These are phyloP conservation scores for Cygnus atratus DNA, from an alignment of 2,113 vertebrate genomes.

Conservation along the genomic window DNA sequence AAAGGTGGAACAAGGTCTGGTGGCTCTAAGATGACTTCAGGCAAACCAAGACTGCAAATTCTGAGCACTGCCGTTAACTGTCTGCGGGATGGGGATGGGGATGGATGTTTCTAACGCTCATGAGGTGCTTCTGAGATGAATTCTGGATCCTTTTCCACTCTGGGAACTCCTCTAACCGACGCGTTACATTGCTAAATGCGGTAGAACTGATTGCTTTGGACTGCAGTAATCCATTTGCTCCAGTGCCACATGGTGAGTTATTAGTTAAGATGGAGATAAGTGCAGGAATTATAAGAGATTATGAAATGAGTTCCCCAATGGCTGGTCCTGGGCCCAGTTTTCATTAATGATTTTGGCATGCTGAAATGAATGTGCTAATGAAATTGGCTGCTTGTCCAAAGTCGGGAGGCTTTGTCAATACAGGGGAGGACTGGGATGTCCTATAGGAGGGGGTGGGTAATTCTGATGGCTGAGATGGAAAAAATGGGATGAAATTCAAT, in stretches of 20 bases:
- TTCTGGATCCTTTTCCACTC: background rate
- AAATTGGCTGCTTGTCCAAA: background rate
- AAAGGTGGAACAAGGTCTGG: background rate
- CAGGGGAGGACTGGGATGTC: background rate
- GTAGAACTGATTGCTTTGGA: background rate
- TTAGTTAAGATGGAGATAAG: constrained; percentile 19
- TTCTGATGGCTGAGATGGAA: background rate
- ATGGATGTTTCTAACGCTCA: constrained; percentile 6
- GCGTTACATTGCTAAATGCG: background rate
- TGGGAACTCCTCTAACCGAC: background rate
- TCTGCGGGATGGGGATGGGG: background rate
- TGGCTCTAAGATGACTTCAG: background rate
- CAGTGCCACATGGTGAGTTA: background rate
- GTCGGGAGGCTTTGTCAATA: background rate
- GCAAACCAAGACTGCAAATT: background rate
- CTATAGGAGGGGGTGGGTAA: background rate
- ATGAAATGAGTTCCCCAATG: background rate
- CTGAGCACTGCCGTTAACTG: background rate
- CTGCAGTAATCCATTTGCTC: background rate
- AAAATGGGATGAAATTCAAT: background rate
- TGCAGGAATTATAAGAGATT: background rate
- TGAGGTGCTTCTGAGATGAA: background rate
- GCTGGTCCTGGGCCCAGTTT: background rate
- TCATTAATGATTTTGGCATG: background rate
- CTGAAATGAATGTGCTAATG: background rate